Evolutionary conservation across 1,140 invertebrate genomes (phyloP).

Genomic region (Trichomalopsis sarcophagae): DNA sequence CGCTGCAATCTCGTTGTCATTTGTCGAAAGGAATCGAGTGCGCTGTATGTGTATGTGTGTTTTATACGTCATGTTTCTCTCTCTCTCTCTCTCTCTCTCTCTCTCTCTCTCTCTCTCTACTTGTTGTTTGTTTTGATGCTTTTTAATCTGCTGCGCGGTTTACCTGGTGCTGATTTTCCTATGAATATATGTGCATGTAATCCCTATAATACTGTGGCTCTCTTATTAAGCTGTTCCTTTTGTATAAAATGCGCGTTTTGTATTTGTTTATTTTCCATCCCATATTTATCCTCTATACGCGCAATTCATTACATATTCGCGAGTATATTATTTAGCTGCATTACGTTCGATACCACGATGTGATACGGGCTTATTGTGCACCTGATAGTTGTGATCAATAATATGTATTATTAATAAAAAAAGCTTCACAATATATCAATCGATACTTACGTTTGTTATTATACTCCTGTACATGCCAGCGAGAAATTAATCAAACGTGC

Average conservation of each 20-base stretch:
- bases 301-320: background rate
- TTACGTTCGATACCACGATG: background rate
- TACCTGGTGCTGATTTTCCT: background rate
- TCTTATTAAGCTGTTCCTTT: background rate
- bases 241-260: background rate
- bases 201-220: background rate
- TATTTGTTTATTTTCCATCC: background rate
- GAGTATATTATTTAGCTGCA: background rate
- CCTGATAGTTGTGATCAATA: too few relatives aligned
- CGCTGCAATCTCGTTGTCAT: constrained; percentile 62
- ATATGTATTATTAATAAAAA: too few relatives aligned
- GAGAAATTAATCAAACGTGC: constrained; percentile 4
- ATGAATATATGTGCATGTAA: background rate
- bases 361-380: background rate
- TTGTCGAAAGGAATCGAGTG: too few relatives aligned
- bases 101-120: too few relatives aligned
- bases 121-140: constrained; percentile 15
- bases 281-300: background rate
- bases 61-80: background rate
- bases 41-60: too few relatives aligned
- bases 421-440: too few relatives aligned
- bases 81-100: too few relatives aligned
- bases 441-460: background rate
- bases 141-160: constrained; percentile 1
- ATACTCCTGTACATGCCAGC: background rate